Evolutionary conservation across 2,797 vertebrate species (phyloP).

Genomic region (Sebastes oblongus): DNA sequence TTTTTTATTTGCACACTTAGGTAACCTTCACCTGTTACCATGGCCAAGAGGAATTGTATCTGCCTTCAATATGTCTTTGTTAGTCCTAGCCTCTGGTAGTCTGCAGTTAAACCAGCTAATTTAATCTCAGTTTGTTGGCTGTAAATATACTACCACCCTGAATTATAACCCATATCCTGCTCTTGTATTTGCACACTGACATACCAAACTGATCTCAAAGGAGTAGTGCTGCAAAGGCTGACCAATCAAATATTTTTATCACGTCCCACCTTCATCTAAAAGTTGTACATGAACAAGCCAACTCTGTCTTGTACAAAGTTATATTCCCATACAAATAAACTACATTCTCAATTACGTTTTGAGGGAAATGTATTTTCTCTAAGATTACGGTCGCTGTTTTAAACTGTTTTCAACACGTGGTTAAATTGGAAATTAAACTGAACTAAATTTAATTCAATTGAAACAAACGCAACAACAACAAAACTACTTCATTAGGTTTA

Average conservation of each 20-base stretch:
- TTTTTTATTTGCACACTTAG: neutral
- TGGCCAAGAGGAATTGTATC: neutral
- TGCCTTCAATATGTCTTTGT: neutral
- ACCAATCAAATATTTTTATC: neutral
- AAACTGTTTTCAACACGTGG: too few species aligned
- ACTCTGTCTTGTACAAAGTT: too few species aligned
- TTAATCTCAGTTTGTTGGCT: neutral
- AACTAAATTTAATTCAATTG: too few species aligned
- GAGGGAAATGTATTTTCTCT: too few species aligned
- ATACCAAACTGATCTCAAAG: neutral
- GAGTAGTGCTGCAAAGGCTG: too few species aligned
- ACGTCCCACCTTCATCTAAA: neutral
- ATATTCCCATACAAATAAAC: too few species aligned
- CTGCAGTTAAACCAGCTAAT: neutral
- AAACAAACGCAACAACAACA: too few species aligned
- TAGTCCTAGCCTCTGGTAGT: neutral
- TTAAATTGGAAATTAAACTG: too few species aligned
- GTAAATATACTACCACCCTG: neutral
- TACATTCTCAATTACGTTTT: too few species aligned
- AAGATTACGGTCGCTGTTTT: too few species aligned
- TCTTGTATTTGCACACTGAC: neutral
- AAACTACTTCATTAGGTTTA: too few species aligned
- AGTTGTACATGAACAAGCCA: neutral
- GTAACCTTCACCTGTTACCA: neutral
- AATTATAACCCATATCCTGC: neutral